Conservation (phyloP, 2,888 invertebrate genomes). For the Ophion slaviceki region DNA sequence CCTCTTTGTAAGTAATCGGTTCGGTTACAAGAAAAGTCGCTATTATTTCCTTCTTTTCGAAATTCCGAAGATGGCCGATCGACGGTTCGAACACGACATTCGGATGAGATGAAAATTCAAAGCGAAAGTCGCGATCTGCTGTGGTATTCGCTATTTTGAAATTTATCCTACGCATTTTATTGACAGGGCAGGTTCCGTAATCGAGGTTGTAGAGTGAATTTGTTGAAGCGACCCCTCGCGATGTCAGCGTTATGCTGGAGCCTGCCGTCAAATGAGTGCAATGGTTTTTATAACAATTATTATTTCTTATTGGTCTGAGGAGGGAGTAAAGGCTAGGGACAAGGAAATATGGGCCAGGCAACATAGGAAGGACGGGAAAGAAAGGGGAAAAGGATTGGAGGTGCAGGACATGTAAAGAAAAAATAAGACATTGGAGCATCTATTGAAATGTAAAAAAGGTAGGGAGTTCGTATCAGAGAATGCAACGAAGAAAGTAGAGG, state of each 20-base stretch:
- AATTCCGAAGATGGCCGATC: constrained; percentile 83
- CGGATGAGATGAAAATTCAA: constrained; percentile 80
- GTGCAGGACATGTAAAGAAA: no score
- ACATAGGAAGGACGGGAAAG: no score
- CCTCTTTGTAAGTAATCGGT: constrained; percentile 79
- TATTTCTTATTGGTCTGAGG: background rate
- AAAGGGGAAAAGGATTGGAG: no score
- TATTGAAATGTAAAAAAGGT: no score
- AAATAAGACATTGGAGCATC: no score
- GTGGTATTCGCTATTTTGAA: constrained; percentile 84
- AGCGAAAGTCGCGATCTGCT: constrained; percentile 79
- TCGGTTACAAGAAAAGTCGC: constrained; percentile 84
- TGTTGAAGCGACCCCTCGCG: constrained; percentile 7
- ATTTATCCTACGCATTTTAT: constrained; percentile 79
- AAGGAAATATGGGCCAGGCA: no score
- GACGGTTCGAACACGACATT: constrained; percentile 84
- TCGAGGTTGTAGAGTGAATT: constrained; percentile 77
- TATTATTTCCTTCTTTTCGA: constrained; percentile 84
- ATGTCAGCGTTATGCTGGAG: constrained; percentile 25
- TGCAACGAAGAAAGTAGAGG: no score
- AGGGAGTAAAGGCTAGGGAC: no score
- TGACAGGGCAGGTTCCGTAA: constrained; percentile 81
- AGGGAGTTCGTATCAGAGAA: no score
- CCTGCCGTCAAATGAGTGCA: constrained; percentile 12
- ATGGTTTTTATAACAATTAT: background rate